Evolutionary conservation across 2,113 vertebrate genomes (phyloP).

Genomic region (Heterocephalus glaber): DNA sequence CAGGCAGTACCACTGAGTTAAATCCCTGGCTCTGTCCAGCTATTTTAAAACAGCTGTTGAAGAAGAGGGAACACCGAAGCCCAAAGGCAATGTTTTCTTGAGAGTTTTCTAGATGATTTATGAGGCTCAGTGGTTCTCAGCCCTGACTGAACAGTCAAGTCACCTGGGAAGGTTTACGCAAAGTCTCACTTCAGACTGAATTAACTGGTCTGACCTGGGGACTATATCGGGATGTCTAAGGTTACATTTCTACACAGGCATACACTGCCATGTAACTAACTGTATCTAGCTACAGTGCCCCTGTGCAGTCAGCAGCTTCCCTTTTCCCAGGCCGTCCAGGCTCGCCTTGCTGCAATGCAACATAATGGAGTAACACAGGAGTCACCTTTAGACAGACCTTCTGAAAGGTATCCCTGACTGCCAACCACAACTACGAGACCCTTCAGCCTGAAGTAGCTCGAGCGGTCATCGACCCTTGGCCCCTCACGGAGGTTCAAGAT

Average conservation of each 20-base stretch:
- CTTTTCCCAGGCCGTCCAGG: neutral
- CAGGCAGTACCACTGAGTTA: too few species aligned
- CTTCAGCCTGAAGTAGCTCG: too few species aligned
- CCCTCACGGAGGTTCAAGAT: too few species aligned
- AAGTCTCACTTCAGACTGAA: neutral
- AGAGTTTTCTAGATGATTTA: neutral
- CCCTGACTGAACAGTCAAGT: neutral
- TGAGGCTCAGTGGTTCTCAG: neutral
- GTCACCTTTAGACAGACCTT: too few species aligned
- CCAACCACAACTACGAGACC: too few species aligned
- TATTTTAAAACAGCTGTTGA: constrained; percentile 13
- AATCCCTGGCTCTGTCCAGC: too few species aligned
- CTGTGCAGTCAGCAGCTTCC: neutral
- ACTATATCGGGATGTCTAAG: neutral
- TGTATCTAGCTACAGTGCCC: neutral
- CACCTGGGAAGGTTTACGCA: neutral
- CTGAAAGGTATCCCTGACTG: too few species aligned
- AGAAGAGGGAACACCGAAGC: neutral
- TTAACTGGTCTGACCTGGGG: neutral
- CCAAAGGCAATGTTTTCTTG: neutral
- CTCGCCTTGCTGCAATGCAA: neutral
- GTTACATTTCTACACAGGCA: neutral
- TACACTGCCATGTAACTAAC: neutral
- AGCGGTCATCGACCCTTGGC: too few species aligned
- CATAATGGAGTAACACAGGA: too few species aligned